Conservation (phyloP, 2,113 vertebrate species). For the Leucopsar rothschildi region DNA sequence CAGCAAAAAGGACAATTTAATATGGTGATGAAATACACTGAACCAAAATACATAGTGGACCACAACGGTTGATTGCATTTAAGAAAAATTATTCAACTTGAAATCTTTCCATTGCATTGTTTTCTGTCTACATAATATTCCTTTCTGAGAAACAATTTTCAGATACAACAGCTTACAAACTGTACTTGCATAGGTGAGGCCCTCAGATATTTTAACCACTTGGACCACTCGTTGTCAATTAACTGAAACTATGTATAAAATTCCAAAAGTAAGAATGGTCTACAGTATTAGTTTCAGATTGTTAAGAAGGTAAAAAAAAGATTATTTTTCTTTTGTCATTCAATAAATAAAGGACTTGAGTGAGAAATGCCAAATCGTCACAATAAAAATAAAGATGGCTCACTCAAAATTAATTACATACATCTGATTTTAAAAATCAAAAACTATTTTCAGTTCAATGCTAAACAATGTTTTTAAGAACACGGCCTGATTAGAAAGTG, state of each 20-base stretch:
- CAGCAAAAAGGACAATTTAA: slow-evolving; percentile 47
- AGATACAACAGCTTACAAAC: slow-evolving; percentile 49
- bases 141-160: slow-evolving; percentile 45
- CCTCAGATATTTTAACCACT: slow-evolving; percentile 14
- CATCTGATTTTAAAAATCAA: slow-evolving; percentile 61
- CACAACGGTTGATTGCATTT: slow-evolving; percentile 50
- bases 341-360: slow-evolving; percentile 32
- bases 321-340: slow-evolving; percentile 22
- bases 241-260: slow-evolving; percentile 10
- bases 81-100: slow-evolving; percentile 41
- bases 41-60: slow-evolving; percentile 53
- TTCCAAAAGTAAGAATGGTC: slow-evolving; percentile 31
- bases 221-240: neutral
- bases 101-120: slow-evolving; percentile 57
- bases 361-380: neutral
- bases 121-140: slow-evolving; percentile 70
- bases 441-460: slow-evolving; percentile 9
- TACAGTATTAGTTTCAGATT: neutral
- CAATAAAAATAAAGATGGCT: slow-evolving; percentile 42
- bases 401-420: slow-evolving; percentile 57
- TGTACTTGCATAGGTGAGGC: slow-evolving; percentile 27
- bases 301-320: neutral
- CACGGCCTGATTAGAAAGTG: slow-evolving; percentile 70
- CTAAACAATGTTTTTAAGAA: slow-evolving; percentile 60
- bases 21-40: slow-evolving; percentile 50